Evolutionary conservation across 2,797 vertebrate species (phyloP), one percentile per base, ranked within the genome.

Genomic region (Diplodus puntazzo): DNA sequence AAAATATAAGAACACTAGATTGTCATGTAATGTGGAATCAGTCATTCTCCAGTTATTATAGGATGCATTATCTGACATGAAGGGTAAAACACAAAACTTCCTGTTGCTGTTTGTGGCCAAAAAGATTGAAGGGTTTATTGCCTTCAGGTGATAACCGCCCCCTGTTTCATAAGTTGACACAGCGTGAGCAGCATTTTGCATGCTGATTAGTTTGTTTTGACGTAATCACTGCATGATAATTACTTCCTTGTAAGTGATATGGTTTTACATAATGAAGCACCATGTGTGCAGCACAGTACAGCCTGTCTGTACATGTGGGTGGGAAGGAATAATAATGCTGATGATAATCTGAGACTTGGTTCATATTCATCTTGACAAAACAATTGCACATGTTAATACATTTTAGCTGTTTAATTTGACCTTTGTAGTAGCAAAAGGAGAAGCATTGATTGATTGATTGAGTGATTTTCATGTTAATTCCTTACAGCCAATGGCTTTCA

Each of bases 401-500:
- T 62, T 81, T 74, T 61, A 48, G 12, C 48, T 64, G 6, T 67
- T 49, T 30, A 1, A 46, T 58, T 81, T 80, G 0, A 62, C 27
- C 23, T 68, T 73, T 63, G 13, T 53, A 76, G 27, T 27, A 43
- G 23, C 13, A 59, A 27, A 10, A 74, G 42, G 13, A 64, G n/a
- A 71, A 61, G 48, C 16, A 62, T 62, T 75, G 43, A 61, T 74
- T 71, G 0, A 65, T 74, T 71, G 0, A 62, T 57, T 71, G 0
- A 65, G 54, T 79, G 27, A 69, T 54, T 75, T 75, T 66, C n/a
- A 23, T 87, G 20, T 86, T 78, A 12, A 55, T 81, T 48, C 60
- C 34, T 94, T 90, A 80, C 89, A 98, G 97, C 96, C 90, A 96
- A 95, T 30, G 93, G 95, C 84, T 95, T 95, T 85, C 73, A 90